Evolutionary conservation across 2,888 invertebrate species (phyloP).

Genomic region (Drosophila yooni): DNA sequence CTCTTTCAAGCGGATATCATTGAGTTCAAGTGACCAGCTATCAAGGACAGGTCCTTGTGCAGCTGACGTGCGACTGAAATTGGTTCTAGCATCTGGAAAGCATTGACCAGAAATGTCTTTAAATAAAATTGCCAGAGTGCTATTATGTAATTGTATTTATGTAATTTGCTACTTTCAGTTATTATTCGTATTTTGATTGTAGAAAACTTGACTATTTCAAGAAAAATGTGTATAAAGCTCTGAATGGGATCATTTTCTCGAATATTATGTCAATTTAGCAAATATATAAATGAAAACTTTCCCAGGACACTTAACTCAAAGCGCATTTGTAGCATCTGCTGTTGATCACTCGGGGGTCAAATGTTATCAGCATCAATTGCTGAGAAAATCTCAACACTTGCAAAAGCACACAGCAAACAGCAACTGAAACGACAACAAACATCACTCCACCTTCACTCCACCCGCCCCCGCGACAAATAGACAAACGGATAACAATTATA

Average conservation of each 20-base stretch:
- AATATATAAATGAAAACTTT: slow-evolving; percentile 18
- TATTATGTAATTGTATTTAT: neutral
- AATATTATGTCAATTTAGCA: neutral
- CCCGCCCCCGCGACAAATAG: neutral
- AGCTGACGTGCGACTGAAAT: slow-evolving; percentile 32
- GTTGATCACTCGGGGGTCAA: slow-evolving; percentile 37
- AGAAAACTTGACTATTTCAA: neutral
- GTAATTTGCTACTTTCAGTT: no score
- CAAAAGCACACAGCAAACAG: slow-evolving; percentile 6
- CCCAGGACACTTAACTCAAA: slow-evolving; percentile 36
- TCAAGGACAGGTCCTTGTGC: slow-evolving; percentile 24
- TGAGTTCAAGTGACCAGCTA: slow-evolving; percentile 32
- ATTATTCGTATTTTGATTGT: neutral
- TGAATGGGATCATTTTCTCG: neutral
- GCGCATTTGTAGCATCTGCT: slow-evolving; percentile 51
- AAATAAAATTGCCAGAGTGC: neutral
- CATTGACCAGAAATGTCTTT: slow-evolving; percentile 8
- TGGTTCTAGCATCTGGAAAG: slow-evolving; percentile 38
- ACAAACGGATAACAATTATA: slow-evolving; percentile 79
- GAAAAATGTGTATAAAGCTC: neutral
- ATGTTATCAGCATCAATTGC: slow-evolving; percentile 48
- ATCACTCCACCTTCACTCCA: slow-evolving; percentile 4
- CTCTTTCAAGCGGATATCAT: slow-evolving; percentile 29
- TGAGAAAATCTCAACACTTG: slow-evolving; percentile 71
- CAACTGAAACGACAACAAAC: slow-evolving; percentile 22